Base-by-base conservation (phyloP, 2,888 invertebrate species). In the Zeuzera pyrina region DNA sequence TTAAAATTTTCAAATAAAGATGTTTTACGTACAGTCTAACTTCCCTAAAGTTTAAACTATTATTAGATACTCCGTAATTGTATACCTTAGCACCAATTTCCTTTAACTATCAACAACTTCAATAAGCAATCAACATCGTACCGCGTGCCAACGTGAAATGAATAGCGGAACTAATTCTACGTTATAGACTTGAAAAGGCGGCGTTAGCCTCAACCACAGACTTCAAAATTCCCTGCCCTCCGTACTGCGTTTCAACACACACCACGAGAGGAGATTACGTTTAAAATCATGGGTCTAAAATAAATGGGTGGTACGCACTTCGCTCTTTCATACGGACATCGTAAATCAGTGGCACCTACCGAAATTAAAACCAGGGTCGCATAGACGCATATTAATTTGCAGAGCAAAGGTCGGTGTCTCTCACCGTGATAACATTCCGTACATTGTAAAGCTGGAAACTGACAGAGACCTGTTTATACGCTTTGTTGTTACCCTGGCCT, bases 261-360 rank as follows among this genome's bases (percentile, higher is more conserved):
- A 35, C 36, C 16, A 35, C 21, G 35, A 49, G 51, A 55, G 59
- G 57, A 38, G 7, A 38, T 39, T 40, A 49, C 45, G 50, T 52
- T 51, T 59, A 56, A 57, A 52, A 49, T 50, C 53, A 47, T 45
- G 43, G 57, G 45, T 61, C 61, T 41, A n/a, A 47, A 58, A 57
- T 63, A 58, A 57, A 63, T 57, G 61, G 58, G 66, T 42, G 49
- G 49, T 57, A 69, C 66, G 67, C 70, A 68, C 55, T 61, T 59
- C 55, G 52, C 60, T 69, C 71, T 69, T 66, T 65, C 67, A 69
- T 66, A 71, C 62, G 67, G 68, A 62, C 61, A 59, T 62, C 69
- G 65, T 78, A 76, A 76, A 78, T 78, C 76, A 78, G 61, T 49
- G 60, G 59, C 55, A 62, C 61, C 61, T 57, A 55, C 62, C 60